Conservation (phyloP, 2,113 vertebrate genomes). For the Anhinga rufa region DNA sequence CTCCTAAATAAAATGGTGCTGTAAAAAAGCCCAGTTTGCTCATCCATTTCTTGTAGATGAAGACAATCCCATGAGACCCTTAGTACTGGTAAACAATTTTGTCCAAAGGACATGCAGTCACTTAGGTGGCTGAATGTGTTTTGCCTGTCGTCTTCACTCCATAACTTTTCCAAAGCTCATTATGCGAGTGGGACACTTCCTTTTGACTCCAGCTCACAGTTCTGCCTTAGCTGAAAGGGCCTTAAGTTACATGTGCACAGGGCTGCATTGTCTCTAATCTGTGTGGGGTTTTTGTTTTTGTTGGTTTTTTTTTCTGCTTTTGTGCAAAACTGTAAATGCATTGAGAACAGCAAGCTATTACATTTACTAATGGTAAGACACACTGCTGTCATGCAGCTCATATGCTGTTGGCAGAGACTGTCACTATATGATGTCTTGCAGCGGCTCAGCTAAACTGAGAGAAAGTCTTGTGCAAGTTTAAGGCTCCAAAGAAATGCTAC, state of each 20-base stretch:
- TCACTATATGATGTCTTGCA: not conserved
- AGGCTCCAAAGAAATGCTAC: not conserved
- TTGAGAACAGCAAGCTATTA: not conserved
- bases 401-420: not conserved
- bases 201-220: not conserved
- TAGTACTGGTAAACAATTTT: not conserved
- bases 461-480: not conserved
- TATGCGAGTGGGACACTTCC: not conserved
- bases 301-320: not conserved
- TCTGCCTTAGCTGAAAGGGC: slow-evolving; percentile 2
- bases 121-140: not conserved
- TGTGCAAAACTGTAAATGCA: slow-evolving; percentile 18
- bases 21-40: not conserved
- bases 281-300: slow-evolving; percentile 26
- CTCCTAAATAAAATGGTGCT: not conserved
- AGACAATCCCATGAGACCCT: not conserved
- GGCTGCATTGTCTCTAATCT: slow-evolving; percentile 24
- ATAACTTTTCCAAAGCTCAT: not conserved
- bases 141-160: not conserved
- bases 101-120: not conserved
- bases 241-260: slow-evolving; percentile 4
- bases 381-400: not conserved
- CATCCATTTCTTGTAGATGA: not conserved
- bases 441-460: not conserved
- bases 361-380: not conserved